Conservation (phyloP, 2,888 invertebrate genomes). For the Lysandra bellargus region DNA sequence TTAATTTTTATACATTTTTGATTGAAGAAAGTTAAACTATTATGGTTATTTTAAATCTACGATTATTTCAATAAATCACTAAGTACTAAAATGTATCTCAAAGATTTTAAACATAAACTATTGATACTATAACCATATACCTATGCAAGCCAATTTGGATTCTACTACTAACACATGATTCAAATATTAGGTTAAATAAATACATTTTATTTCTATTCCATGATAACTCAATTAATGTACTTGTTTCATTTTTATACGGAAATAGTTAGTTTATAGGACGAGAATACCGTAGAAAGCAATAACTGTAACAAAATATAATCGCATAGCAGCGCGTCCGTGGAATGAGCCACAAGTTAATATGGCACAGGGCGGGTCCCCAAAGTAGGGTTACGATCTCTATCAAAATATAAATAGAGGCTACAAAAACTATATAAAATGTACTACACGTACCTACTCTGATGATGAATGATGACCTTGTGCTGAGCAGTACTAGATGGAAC, state of each 20-base stretch:
- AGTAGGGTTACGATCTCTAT: slow-evolving; percentile 53
- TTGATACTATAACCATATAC: not conserved
- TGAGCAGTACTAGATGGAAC: slow-evolving; percentile 66
- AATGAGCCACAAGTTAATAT: slow-evolving; percentile 34
- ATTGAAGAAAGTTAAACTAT: not conserved
- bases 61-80: not conserved
- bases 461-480: slow-evolving; percentile 70
- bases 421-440: slow-evolving; percentile 65
- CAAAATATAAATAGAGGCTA: slow-evolving; percentile 67
- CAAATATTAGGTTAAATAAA: not conserved
- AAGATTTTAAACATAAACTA: not conserved
- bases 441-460: slow-evolving; percentile 59
- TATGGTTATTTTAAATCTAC: not conserved
- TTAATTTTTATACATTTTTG: not conserved
- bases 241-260: not conserved
- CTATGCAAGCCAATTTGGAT: not conserved
- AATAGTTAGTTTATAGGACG: slow-evolving; percentile 19
- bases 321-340: slow-evolving; percentile 46
- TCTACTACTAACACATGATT: not conserved
- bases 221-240: slow-evolving; percentile 2
- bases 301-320: slow-evolving; percentile 34
- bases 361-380: slow-evolving; percentile 64
- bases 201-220: slow-evolving; percentile 19
- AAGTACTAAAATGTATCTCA: not conserved
- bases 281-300: slow-evolving; percentile 34